These are phyloP conservation scores for Tenrec ecaudatus DNA, from an alignment of 2,113 vertebrate species.

Conservation along the genomic window DNA sequence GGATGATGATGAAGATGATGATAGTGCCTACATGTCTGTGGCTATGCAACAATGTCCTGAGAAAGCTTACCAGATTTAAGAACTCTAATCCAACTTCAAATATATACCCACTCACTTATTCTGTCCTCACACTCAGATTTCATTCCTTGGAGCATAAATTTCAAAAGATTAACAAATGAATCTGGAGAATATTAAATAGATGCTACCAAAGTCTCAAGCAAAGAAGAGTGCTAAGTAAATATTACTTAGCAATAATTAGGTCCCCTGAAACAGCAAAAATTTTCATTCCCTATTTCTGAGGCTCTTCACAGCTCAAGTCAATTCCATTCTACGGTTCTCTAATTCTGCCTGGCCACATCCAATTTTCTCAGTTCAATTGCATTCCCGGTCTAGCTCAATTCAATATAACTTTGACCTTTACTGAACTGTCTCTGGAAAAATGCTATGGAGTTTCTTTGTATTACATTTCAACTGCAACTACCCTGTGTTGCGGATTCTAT, in stretches of 20 bases:
- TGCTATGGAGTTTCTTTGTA: slow-evolving; percentile 24
- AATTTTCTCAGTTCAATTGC: slow-evolving; percentile 48
- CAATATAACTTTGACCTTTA: slow-evolving; percentile 52
- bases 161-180: slow-evolving; percentile 4
- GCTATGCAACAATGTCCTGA: not conserved
- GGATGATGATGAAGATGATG: not conserved
- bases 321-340: slow-evolving; percentile 33
- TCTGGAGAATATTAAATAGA: not conserved
- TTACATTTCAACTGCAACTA: slow-evolving; percentile 37
- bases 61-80: not conserved
- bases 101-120: not conserved
- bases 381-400: slow-evolving; percentile 6
- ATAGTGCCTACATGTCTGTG: not conserved
- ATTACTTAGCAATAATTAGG: slow-evolving; percentile 14
- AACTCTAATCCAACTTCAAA: not conserved
- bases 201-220: not conserved
- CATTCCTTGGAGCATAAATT: slow-evolving; percentile 6
- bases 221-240: not conserved
- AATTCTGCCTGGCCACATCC: not conserved
- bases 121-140: slow-evolving; percentile 1
- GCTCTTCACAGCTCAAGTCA: not conserved
- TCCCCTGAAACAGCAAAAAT: not conserved
- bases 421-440: slow-evolving; percentile 44
- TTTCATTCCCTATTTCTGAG: slow-evolving; percentile 24
- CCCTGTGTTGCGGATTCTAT: not conserved